phyloP scores from a whole-genome alignment of 1,140 invertebrate genomes.

The Patella vulgata region DNA sequence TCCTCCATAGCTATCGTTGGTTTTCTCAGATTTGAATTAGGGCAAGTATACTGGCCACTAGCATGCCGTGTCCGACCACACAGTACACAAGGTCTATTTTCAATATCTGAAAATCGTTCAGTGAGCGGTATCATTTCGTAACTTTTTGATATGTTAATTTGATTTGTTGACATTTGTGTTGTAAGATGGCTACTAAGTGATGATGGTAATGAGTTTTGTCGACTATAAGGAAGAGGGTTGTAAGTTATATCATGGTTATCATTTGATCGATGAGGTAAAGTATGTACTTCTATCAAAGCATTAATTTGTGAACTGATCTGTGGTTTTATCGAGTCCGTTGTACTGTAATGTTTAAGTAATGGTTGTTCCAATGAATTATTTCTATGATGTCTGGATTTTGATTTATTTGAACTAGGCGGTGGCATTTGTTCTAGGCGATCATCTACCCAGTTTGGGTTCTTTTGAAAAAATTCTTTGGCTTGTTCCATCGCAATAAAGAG shows the following conservation, averaged over 20 bases:
- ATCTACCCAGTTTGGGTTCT: slow-evolving; percentile 58
- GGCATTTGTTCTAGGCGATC: slow-evolving; percentile 48
- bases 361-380: slow-evolving; percentile 47
- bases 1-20: slow-evolving; percentile 20
- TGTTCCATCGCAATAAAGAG: slow-evolving; percentile 53
- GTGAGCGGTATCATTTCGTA: slow-evolving; percentile 43
- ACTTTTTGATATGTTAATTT: slow-evolving; percentile 44
- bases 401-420: slow-evolving; percentile 12
- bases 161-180: slow-evolving; percentile 29
- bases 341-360: slow-evolving; percentile 24
- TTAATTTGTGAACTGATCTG: background rate
- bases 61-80: slow-evolving; percentile 33
- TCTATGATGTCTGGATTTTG: slow-evolving; percentile 36
- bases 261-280: slow-evolving; percentile 10
- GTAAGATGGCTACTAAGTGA: slow-evolving; percentile 52
- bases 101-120: slow-evolving; percentile 12
- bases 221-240: slow-evolving; percentile 25
- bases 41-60: slow-evolving; percentile 24
- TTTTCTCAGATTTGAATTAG: slow-evolving; percentile 19
- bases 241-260: slow-evolving; percentile 1
- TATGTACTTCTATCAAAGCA: slow-evolving; percentile 19
- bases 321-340: background rate
- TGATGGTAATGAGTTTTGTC: slow-evolving; percentile 52
- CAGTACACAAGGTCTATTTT: slow-evolving; percentile 30
- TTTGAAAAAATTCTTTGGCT: slow-evolving; percentile 53